Base-by-base conservation (phyloP, 2,797 vertebrate species). In the Arnoldichthys spilopterus region DNA sequence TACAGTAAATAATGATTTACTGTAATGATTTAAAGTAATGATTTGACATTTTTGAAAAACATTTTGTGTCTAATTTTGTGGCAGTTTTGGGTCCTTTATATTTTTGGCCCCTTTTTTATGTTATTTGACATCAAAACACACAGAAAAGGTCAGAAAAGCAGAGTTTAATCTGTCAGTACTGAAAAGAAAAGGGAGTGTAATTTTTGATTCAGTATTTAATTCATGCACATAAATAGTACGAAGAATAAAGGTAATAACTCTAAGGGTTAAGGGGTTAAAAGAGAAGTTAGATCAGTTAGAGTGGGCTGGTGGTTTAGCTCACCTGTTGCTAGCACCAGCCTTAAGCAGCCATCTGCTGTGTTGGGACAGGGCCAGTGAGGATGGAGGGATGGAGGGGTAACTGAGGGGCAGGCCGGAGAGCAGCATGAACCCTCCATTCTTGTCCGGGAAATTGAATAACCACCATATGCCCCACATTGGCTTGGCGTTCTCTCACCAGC, bases 391-490 rank as follows among this genome's bases (percentile, higher is more conserved):
- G 18, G 53, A 45, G 71, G 83, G 79, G 74, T 37, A 79, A 59
- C 69, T 79, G 45, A 24, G n/a, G 78, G 81, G 81, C 59, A 78
- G 80, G 61, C 72, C 47, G 64, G 71, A 47, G 77, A 78, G 77
- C 82, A 84, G 82, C 70, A n/a, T 74, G 80, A 78, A 75, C 77
- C 72, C 59, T 76, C 43, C 77, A 68, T 72, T 76, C 76, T 40
- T 5, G 58, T 71, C 77, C 51, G 51, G 76, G 83, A 83, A 78
- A 72, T 80, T 86, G 83, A 86, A 86, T 86, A 83, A 85, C 74
- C 77, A 85, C 82, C 74, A 86, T 82, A 82, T 84, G 85, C 83
- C 82, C 82, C 78, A 74, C 74, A 80, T 72, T 78, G 79, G 82
- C 73, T 84, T 86, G 83, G 82, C 80, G 76, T 76, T 82, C 79